phyloP scores from a whole-genome alignment of 30 jellyfish, hydroid and myxozoan genomes.

The Euphysa ruthae region DNA sequence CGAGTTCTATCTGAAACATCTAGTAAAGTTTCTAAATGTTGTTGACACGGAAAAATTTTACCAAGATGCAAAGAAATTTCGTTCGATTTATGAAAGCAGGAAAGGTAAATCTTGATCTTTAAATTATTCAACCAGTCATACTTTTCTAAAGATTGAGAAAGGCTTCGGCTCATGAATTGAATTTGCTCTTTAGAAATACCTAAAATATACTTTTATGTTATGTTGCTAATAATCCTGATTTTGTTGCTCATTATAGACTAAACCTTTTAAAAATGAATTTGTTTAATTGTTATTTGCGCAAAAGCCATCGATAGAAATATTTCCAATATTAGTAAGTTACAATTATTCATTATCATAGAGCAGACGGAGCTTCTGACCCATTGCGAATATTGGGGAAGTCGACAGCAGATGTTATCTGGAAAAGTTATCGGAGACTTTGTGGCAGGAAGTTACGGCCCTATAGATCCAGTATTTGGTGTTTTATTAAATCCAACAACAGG shows the following conservation, averaged over 20 bases:
- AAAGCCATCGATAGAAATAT: too few species aligned
- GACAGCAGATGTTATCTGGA: constrained; percentile 81
- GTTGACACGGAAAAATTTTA: background rate
- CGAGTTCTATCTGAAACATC: background rate
- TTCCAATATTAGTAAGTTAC: too few species aligned
- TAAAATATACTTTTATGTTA: too few species aligned
- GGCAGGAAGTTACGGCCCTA: constrained; percentile 58
- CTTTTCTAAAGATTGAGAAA: too few species aligned
- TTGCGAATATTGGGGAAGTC: constrained; percentile 70
- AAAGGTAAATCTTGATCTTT: background rate
- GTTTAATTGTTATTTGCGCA: too few species aligned
- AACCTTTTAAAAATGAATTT: too few species aligned
- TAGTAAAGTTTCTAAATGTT: background rate
- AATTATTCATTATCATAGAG: too few species aligned
- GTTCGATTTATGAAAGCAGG: background rate
- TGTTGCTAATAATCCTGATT: too few species aligned
- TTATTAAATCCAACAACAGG: constrained; percentile 82
- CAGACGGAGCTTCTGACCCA: background rate
- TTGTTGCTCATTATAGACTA: too few species aligned
- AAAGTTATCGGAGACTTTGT: constrained; percentile 87
- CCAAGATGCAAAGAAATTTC: background rate
- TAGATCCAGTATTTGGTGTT: constrained; percentile 86
- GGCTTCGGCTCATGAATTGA: too few species aligned
- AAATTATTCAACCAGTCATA: too few species aligned
- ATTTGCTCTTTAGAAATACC: too few species aligned